Conservation (phyloP, 2,888 invertebrate species). For the Argyra leucocephala region DNA sequence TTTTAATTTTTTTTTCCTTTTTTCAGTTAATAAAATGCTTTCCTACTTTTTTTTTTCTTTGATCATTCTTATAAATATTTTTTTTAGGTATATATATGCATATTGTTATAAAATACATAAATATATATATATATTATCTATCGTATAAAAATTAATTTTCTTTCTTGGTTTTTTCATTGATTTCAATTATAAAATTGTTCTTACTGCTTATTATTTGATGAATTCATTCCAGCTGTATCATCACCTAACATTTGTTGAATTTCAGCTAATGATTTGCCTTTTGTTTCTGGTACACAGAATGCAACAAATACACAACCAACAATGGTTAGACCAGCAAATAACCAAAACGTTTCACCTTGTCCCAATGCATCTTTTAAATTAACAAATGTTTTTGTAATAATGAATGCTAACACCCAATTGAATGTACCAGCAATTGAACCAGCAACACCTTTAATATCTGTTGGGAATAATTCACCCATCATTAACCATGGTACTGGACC, state of each 20-base stretch:
- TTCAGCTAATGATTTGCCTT: conserved; percentile 42
- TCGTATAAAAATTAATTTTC: no score
- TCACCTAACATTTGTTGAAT: conserved; percentile 33
- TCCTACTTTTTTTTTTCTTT: no score
- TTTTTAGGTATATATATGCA: no score
- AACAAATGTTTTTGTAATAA: conserved; percentile 65
- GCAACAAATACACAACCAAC: conserved; percentile 59
- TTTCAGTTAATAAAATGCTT: no score
- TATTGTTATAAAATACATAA: no score
- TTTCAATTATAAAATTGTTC: no score
- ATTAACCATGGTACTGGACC: conserved; percentile 76
- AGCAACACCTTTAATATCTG: conserved; percentile 67
- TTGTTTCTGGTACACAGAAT: conserved; percentile 52
- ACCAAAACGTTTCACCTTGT: conserved; percentile 59
- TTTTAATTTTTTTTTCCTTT: no score
- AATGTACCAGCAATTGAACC: conserved; percentile 69
- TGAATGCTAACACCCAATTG: conserved; percentile 73
- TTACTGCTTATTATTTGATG: background rate
- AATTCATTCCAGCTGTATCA: background rate
- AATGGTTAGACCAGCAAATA: conserved; percentile 59
- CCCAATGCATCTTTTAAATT: conserved; percentile 51
- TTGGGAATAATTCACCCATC: conserved; percentile 69
- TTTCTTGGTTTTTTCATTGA: no score
- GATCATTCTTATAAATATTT: no score
- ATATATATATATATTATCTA: no score